phyloP scores from a whole-genome alignment of 2,113 vertebrate genomes.

The Hypanus sabinus region DNA sequence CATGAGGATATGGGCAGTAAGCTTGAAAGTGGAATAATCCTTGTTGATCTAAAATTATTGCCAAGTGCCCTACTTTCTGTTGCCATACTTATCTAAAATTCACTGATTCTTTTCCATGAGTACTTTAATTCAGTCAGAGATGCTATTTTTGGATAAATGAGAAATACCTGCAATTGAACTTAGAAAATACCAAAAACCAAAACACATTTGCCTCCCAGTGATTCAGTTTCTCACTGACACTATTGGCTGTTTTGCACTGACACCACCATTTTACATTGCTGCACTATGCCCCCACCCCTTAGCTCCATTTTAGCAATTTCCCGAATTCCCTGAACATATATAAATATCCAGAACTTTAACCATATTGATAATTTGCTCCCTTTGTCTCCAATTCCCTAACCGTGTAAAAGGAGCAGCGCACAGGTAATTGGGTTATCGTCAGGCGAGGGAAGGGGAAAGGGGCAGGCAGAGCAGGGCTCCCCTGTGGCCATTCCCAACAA shows the following conservation, averaged over 20 bases:
- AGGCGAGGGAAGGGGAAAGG: too few relatives aligned
- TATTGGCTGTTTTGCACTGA: not conserved
- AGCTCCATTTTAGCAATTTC: slow-evolving; percentile 14
- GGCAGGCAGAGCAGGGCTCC: too few relatives aligned
- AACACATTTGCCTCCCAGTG: not conserved
- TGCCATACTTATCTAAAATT: too few relatives aligned
- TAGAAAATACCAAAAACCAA: not conserved
- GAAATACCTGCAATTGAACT: not conserved
- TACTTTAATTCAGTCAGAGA: not conserved
- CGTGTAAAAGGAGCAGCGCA: too few relatives aligned
- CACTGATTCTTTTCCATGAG: not conserved
- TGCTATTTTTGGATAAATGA: not conserved
- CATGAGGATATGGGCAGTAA: too few relatives aligned
- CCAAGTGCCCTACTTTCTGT: too few relatives aligned
- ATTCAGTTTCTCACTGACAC: not conserved
- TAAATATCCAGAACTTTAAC: not conserved
- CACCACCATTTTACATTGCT: too few relatives aligned
- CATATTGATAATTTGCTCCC: not conserved
- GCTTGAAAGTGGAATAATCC: too few relatives aligned
- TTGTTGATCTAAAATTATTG: too few relatives aligned
- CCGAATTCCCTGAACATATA: not conserved
- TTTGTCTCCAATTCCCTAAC: not conserved
- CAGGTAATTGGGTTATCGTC: too few relatives aligned
- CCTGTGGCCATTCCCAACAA: too few relatives aligned
- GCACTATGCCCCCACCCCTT: not conserved